These are phyloP conservation scores for Leptinotarsa undecemlineata DNA, from an alignment of 1,140 invertebrate species.

Conservation along the genomic window DNA sequence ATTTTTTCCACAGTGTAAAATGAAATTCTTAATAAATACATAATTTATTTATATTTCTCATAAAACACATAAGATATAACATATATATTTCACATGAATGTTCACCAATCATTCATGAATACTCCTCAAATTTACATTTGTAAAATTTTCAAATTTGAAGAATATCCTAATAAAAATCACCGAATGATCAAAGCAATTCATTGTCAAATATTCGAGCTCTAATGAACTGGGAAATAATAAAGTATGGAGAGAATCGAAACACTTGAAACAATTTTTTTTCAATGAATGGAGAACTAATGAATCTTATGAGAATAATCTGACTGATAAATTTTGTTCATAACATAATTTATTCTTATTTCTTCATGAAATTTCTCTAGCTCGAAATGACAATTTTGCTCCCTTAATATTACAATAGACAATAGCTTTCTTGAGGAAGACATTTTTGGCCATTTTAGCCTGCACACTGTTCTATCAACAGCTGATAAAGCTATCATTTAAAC, in stretches of 20 bases:
- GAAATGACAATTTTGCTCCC: conserved; percentile 52
- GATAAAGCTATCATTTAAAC: conserved; percentile 43
- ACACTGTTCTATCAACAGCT: conserved; percentile 49
- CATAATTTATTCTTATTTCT: too few relatives aligned
- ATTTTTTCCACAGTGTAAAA: too few relatives aligned
- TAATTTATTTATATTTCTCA: conserved; percentile 29
- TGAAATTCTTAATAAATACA: background rate
- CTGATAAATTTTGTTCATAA: too few relatives aligned
- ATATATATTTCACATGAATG: conserved; percentile 35
- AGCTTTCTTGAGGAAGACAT: conserved; percentile 52
- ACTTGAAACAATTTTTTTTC: background rate
- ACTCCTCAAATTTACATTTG: conserved; percentile 15
- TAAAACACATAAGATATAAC: conserved; percentile 35
- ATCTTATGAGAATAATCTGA: too few relatives aligned
- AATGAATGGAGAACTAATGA: too few relatives aligned
- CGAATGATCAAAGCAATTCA: conserved; percentile 48
- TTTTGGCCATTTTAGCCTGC: conserved; percentile 50
- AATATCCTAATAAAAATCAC: conserved; percentile 25
- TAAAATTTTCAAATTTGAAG: conserved; percentile 19
- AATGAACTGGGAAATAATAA: conserved; percentile 5
- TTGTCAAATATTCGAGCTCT: conserved; percentile 51
- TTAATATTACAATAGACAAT: conserved; percentile 50
- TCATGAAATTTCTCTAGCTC: conserved; percentile 37
- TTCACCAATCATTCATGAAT: conserved; percentile 28
- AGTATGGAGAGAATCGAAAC: background rate